phyloP scores from a whole-genome alignment of 2,113 vertebrate species.

The Eolophus roseicapilla region DNA sequence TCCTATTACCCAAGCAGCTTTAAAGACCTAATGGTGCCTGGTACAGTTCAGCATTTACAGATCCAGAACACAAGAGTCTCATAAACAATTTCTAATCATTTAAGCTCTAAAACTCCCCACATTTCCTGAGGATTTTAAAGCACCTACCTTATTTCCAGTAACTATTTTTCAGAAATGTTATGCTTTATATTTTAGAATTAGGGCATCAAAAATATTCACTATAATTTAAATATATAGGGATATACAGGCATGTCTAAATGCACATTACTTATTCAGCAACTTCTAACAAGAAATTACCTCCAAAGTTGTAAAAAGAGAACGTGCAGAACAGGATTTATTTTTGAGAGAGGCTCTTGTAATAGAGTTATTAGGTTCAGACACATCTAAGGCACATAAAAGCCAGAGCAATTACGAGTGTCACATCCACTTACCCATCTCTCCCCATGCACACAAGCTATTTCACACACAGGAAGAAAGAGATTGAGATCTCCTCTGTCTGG shows the following conservation, averaged over 20 bases:
- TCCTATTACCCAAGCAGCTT: background rate
- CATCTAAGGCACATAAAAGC: background rate
- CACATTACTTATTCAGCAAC: background rate
- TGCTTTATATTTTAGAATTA: background rate
- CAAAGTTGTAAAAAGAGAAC: background rate
- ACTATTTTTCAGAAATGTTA: background rate
- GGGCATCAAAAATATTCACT: background rate
- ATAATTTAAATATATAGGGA: background rate
- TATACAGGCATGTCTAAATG: background rate
- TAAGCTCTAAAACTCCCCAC: background rate
- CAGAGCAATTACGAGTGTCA: background rate
- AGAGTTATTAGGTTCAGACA: background rate
- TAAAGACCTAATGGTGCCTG: background rate
- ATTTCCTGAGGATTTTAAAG: background rate
- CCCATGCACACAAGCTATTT: background rate
- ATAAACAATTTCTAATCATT: background rate
- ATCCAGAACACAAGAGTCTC: background rate
- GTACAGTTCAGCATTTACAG: background rate
- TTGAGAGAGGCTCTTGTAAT: background rate
- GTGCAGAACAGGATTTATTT: background rate
- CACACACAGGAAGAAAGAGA: background rate
- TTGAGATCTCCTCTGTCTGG: background rate
- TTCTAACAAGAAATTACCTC: background rate
- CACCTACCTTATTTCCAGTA: background rate
- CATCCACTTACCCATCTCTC: background rate